phyloP scores from a whole-genome alignment of 2,888 invertebrate species.

The Agrochola circellaris region DNA sequence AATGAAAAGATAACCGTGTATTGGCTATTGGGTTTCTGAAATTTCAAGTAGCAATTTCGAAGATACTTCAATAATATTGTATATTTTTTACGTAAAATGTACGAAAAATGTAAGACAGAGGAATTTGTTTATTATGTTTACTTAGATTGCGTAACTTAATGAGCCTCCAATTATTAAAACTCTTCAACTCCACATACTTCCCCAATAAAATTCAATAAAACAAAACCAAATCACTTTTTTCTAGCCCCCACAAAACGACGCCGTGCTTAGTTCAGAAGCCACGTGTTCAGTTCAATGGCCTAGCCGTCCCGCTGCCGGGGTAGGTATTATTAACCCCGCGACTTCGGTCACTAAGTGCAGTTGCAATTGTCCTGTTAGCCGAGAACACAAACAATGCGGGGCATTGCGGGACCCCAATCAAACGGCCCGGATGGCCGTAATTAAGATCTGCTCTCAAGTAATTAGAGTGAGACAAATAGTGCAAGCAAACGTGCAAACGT shows the following conservation, averaged over 20 bases:
- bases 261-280: slow-evolving; percentile 10
- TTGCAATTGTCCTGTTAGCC: slow-evolving; percentile 83
- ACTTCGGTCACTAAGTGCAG: slow-evolving; percentile 76
- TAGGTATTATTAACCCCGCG: slow-evolving; percentile 72
- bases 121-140: too few species aligned
- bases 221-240: slow-evolving; percentile 12
- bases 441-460: slow-evolving; percentile 85
- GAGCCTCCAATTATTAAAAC: not conserved
- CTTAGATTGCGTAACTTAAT: not conserved
- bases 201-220: slow-evolving; percentile 27
- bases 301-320: slow-evolving; percentile 47
- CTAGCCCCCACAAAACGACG: slow-evolving; percentile 27
- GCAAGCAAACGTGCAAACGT: slow-evolving; percentile 68
- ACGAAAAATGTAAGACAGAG: too few species aligned
- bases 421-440: slow-evolving; percentile 85
- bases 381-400: slow-evolving; percentile 84
- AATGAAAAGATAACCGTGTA: not conserved
- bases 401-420: slow-evolving; percentile 85
- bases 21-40: not conserved
- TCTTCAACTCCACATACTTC: not conserved
- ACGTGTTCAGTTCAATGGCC: slow-evolving; percentile 62
- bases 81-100: not conserved
- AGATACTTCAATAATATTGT: not conserved
- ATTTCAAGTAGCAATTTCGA: not conserved
- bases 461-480: slow-evolving; percentile 81